phyloP scores from a whole-genome alignment of 2,797 vertebrate species.

The Cygnus olor region DNA sequence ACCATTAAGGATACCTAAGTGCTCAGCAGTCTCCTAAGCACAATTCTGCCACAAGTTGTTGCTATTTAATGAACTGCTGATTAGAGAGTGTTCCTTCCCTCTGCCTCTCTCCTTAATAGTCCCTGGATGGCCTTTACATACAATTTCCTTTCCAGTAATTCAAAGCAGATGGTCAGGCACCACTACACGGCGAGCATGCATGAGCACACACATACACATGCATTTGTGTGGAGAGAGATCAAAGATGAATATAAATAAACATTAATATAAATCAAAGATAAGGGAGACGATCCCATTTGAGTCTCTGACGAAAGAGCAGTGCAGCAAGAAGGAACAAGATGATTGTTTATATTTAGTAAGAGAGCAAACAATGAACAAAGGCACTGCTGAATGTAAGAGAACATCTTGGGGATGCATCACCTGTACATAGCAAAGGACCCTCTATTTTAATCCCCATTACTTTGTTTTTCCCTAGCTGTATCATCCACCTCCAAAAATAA shows the following conservation, averaged over 20 bases:
- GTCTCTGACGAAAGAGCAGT: background rate
- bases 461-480: background rate
- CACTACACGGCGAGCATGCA: fast-evolving
- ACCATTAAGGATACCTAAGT: slow-evolving; percentile 25
- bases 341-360: background rate
- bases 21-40: slow-evolving; percentile 15
- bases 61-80: slow-evolving; percentile 65
- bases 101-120: background rate
- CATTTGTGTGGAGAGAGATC: background rate
- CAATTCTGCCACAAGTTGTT: slow-evolving; percentile 31
- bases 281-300: background rate
- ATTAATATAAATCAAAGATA: background rate
- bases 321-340: background rate
- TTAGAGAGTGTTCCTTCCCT: slow-evolving; percentile 14
- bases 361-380: background rate
- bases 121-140: slow-evolving; percentile 20
- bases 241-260: background rate
- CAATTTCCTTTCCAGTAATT: slow-evolving; percentile 29
- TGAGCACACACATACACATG: background rate
- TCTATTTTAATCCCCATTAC: background rate
- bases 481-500: background rate
- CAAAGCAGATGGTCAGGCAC: slow-evolving; percentile 19
- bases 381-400: background rate
- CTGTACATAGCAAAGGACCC: background rate
- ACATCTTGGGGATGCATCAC: background rate